These are phyloP conservation scores for Laticauda colubrina DNA, from an alignment of 2,113 vertebrate species.

Conservation along the genomic window DNA sequence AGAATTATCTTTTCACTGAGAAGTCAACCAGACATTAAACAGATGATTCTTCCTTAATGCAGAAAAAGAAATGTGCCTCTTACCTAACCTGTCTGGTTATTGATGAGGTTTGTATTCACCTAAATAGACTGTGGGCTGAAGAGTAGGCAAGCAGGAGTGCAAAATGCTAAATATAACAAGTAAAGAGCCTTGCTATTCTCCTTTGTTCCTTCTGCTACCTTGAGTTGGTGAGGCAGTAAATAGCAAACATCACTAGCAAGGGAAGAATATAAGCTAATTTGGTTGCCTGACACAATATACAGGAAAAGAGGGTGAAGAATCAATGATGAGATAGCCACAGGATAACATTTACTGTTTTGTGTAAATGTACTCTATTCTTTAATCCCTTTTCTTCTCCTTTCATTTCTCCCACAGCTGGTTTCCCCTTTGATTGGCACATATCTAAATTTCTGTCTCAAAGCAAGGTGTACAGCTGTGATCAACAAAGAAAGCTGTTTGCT, in stretches of 20 bases:
- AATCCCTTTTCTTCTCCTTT: background rate
- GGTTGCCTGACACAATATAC: background rate
- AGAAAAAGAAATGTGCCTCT: background rate
- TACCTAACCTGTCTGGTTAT: background rate
- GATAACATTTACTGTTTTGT: background rate
- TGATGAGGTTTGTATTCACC: background rate
- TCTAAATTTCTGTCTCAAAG: constrained; percentile 22
- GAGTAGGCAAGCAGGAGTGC: background rate
- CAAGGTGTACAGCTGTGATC: constrained; percentile 8
- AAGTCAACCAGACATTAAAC: background rate
- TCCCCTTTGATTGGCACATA: constrained; percentile 8
- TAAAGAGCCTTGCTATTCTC: background rate
- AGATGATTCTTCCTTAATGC: background rate
- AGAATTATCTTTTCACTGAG: background rate
- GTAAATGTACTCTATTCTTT: background rate
- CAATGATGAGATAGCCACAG: background rate
- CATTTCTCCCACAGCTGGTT: background rate
- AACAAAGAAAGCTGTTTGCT: constrained; percentile 4
- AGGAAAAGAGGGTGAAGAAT: background rate
- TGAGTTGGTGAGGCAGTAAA: background rate
- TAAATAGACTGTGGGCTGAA: background rate
- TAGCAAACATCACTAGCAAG: background rate
- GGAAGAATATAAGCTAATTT: background rate
- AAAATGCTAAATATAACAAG: background rate
- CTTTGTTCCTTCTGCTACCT: background rate